Base-by-base conservation (phyloP, 2,888 invertebrate species). In the Prosopocoilus inquinatus region DNA sequence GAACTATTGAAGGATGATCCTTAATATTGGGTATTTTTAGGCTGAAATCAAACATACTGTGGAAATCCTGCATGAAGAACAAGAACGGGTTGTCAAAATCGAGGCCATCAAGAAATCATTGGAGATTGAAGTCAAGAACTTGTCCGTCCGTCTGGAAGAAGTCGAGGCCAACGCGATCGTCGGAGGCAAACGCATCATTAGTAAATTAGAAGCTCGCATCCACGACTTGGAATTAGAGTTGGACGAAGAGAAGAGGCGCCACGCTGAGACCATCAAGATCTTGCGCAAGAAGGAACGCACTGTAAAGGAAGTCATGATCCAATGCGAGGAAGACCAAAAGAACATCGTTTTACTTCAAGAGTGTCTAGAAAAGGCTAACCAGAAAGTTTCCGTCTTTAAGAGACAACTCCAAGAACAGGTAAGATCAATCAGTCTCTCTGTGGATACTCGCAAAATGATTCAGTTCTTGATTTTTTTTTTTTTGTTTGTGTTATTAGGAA, bases 271-370 rank as follows among this genome's bases (percentile, higher is more conserved):
- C 72, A 93, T 96, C 79, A 96, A 96, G 85, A 94, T 96, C 78
- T 84, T 96, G 75, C 91, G 96, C 81, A 97, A 97, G 87, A 97
- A 97, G 88, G 96, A 97, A 78, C 93, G 96, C 73, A 88, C 89
- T 73, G 89, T 96, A 75, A 96, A 97, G 84, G 96, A 96, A 80
- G 88, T 96, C 64, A 87, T 95, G 81, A 89, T 96, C 70, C 94
- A 94, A 79, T 90, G 92, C 74, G 96, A 96, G 79, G 96, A 97
- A 79, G 96, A 97, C 80, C 91, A 96, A 80, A 96, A 95, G 88
- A 95, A 94, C 81, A 91, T 96, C 72, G 81, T 88, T 65, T 83
- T 97, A 71, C 87, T 96, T 69, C 94, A 95, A 79, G 96, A 96
- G 78, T 82, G 90, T 48, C 81, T 94, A 70, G 94, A 95, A 79